Evolutionary conservation across 2,113 vertebrate species (phyloP).

Genomic region (Siphamia tubifer): DNA sequence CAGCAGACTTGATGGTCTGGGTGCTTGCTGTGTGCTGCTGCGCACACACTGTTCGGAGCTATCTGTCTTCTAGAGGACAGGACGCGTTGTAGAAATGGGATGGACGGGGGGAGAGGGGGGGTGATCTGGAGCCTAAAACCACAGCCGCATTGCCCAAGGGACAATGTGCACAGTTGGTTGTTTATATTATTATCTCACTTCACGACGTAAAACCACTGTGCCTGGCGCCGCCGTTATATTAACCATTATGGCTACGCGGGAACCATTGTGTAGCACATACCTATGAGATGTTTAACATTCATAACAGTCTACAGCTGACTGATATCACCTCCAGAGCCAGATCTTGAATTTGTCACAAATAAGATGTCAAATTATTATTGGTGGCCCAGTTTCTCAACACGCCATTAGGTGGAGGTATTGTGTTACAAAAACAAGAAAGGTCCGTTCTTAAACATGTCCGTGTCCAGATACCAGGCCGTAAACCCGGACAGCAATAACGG

Average conservation of each 20-base stretch:
- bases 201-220: neutral
- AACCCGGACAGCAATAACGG: neutral
- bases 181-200: neutral
- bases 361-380: neutral
- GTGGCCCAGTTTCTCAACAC: neutral
- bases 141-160: constrained; percentile 9
- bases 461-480: constrained; percentile 10
- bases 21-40: constrained; percentile 11
- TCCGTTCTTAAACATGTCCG: constrained; percentile 5
- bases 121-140: neutral
- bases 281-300: too few species aligned
- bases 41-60: constrained; percentile 18
- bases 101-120: neutral
- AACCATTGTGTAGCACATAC: too few species aligned
- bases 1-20: neutral
- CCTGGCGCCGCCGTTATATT: neutral
- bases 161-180: neutral
- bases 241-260: neutral
- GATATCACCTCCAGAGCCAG: too few species aligned
- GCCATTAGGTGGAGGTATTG: constrained; percentile 29
- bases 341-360: too few species aligned
- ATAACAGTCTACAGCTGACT: too few species aligned
- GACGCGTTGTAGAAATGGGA: neutral
- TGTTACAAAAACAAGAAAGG: neutral
- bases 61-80: constrained; percentile 6